These are phyloP conservation scores for Calidris pygmaea DNA, from an alignment of 2,113 vertebrate species.

Conservation along the genomic window DNA sequence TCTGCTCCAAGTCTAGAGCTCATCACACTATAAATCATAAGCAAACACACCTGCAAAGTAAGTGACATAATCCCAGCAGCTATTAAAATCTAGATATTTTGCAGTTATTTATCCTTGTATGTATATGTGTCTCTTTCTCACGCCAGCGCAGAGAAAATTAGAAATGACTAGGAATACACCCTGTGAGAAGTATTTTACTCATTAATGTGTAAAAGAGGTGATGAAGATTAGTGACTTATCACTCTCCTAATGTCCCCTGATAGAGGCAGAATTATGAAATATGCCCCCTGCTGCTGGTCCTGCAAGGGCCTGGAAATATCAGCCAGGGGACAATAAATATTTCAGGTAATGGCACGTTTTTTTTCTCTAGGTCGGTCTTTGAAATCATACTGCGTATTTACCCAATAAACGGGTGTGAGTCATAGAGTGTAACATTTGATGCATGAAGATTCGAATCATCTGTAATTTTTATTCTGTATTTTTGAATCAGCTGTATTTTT, in stretches of 20 bases:
- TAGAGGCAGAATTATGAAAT: constrained; percentile 27
- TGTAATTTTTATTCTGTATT: not conserved
- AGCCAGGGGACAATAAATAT: not conserved
- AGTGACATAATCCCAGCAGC: constrained; percentile 36
- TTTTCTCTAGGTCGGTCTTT: not conserved
- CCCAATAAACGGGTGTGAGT: not conserved
- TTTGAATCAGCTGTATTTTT: not conserved
- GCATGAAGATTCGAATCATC: not conserved
- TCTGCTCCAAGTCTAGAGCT: constrained; percentile 20
- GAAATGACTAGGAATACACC: not conserved
- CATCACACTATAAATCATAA: constrained; percentile 45
- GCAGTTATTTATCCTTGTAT: not conserved
- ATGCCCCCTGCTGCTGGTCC: constrained; percentile 30
- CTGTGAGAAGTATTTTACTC: not conserved
- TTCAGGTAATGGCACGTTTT: not conserved
- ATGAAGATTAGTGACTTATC: constrained; percentile 32
- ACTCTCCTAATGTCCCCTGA: not conserved
- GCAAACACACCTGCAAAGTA: constrained; percentile 41
- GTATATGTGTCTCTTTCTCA: not conserved
- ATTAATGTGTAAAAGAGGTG: not conserved
- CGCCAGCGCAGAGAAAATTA: not conserved
- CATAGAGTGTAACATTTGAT: not conserved
- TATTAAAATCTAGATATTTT: not conserved
- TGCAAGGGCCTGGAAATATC: not conserved
- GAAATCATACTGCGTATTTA: not conserved